Conservation (phyloP, 2,888 invertebrate genomes). For the Amorpha juglandis region DNA sequence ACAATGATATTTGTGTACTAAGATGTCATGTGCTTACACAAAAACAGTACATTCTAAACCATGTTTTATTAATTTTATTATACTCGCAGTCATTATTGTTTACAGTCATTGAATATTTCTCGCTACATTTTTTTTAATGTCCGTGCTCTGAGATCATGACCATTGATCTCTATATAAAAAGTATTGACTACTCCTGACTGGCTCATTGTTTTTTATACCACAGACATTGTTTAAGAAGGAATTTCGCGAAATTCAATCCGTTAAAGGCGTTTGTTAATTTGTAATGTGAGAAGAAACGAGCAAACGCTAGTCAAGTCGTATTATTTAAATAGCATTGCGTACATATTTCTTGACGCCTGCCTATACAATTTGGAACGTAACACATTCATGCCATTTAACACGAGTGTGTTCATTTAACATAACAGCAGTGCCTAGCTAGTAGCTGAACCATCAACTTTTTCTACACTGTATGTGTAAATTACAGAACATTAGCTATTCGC, state of each 20-base stretch:
- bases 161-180: too few species aligned
- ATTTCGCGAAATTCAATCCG: too few species aligned
- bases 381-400: conserved; percentile 30
- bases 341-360: neutral
- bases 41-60: neutral
- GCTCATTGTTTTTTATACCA: too few species aligned
- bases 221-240: too few species aligned
- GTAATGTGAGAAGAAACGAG: too few species aligned
- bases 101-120: too few species aligned
- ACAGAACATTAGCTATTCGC: conserved; percentile 67
- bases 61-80: neutral
- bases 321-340: neutral
- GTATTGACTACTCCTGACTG: too few species aligned
- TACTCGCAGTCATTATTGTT: neutral
- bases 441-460: conserved; percentile 51
- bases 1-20: neutral
- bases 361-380: conserved; percentile 44
- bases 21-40: neutral
- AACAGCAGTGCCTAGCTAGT: conserved; percentile 38
- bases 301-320: too few species aligned
- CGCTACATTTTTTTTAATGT: too few species aligned
- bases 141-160: too few species aligned
- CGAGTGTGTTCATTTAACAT: conserved; percentile 37
- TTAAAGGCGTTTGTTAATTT: too few species aligned
- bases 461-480: conserved; percentile 65